Evolutionary conservation across 1,140 invertebrate species (phyloP).

Genomic region (Temnothorax curvispinosus): DNA sequence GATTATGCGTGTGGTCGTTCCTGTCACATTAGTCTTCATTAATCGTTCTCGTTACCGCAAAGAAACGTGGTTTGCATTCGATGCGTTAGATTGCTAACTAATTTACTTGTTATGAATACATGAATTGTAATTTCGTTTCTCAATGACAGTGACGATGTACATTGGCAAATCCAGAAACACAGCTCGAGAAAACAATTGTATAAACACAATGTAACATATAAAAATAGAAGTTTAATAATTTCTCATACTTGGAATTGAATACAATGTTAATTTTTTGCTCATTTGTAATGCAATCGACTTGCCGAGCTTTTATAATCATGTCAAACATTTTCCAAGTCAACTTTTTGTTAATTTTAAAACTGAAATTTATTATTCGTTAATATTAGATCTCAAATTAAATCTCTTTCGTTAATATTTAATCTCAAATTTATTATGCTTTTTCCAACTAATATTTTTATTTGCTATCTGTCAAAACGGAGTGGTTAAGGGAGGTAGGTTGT

Average conservation of each 20-base stretch:
- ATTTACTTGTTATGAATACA: background rate
- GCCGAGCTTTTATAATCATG: background rate
- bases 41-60: constrained; percentile 10
- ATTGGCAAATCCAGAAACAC: background rate
- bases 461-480: background rate
- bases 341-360: background rate
- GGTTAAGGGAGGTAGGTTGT: background rate
- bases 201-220: background rate
- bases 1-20: background rate
- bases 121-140: constrained; percentile 8
- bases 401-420: background rate
- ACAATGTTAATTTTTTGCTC: background rate
- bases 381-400: too few relatives aligned
- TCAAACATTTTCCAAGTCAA: background rate
- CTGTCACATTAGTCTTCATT: constrained; percentile 28
- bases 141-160: background rate
- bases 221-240: background rate
- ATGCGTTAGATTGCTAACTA: constrained; percentile 11
- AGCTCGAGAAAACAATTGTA: background rate
- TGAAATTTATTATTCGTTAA: too few relatives aligned
- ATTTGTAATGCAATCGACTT: background rate
- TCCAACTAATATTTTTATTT: background rate
- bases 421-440: background rate
- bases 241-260: background rate
- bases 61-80: background rate